Evolutionary conservation across 2,113 vertebrate species (phyloP).

Genomic region (Nothoprocta perdicaria): DNA sequence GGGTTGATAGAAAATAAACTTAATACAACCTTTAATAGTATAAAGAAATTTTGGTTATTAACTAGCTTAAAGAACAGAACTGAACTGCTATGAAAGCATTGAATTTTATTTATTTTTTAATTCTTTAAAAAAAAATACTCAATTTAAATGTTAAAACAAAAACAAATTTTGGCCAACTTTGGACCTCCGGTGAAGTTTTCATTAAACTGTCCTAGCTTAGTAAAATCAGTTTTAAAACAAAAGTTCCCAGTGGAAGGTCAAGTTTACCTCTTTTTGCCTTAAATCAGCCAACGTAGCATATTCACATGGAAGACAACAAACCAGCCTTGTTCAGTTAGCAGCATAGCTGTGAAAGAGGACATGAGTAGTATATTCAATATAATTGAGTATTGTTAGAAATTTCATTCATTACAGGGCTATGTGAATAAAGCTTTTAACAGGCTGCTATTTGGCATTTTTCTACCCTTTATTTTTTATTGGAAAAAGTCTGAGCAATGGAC

Average conservation of each 20-base stretch:
- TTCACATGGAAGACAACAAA: not conserved
- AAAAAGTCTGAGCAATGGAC: not conserved
- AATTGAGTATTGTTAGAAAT: not conserved
- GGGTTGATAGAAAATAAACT: not conserved
- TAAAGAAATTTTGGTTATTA: not conserved
- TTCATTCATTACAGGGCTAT: not conserved
- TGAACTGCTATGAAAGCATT: not conserved
- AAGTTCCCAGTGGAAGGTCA: not conserved
- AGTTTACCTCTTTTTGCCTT: not conserved
- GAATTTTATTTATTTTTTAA: not conserved
- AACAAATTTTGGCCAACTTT: not conserved
- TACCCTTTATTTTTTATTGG: not conserved
- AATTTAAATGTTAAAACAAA: not conserved
- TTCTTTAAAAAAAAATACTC: not conserved
- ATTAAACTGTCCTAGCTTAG: not conserved
- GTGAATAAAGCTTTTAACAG: not conserved
- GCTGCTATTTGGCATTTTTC: not conserved
- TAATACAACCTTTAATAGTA: not conserved
- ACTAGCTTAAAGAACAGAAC: not conserved
- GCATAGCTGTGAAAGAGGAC: not conserved
- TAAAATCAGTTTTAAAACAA: not conserved
- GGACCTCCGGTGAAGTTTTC: not conserved
- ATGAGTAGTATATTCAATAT: rapidly evolving
- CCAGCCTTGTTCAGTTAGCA: not conserved
- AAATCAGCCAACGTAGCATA: not conserved